These are phyloP conservation scores for Catonia carolina DNA, from an alignment of 2,888 invertebrate genomes.

Conservation along the genomic window DNA sequence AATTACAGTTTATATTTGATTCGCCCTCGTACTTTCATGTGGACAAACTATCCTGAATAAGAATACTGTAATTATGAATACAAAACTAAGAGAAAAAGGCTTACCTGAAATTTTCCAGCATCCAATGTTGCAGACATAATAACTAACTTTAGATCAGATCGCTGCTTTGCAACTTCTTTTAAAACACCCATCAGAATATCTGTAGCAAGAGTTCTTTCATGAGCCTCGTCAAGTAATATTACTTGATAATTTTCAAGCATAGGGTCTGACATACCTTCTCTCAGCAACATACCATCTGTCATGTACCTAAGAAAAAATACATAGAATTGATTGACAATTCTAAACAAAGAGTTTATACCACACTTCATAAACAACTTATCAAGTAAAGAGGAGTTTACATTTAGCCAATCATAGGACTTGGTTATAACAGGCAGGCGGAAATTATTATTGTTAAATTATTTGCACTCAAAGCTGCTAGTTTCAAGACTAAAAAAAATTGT, in stretches of 20 bases:
- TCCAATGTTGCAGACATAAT: slow-evolving; percentile 99
- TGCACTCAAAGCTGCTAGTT: too few species aligned
- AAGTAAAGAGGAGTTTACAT: too few species aligned
- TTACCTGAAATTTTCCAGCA: slow-evolving; percentile 90
- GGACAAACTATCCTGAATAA: too few species aligned
- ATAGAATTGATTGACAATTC: slow-evolving; percentile 3
- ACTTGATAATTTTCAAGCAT: slow-evolving; percentile 95
- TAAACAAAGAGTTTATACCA: neutral
- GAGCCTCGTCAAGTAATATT: slow-evolving; percentile 95
- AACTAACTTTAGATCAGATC: slow-evolving; percentile 89
- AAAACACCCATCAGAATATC: slow-evolving; percentile 98
- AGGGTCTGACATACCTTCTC: slow-evolving; percentile 99
- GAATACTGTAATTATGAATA: too few species aligned
- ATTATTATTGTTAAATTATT: too few species aligned
- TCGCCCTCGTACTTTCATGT: too few species aligned
- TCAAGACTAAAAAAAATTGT: too few species aligned
- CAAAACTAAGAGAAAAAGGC: too few species aligned
- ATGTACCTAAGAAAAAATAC: slow-evolving; percentile 61
- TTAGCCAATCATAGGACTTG: too few species aligned
- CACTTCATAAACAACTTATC: neutral
- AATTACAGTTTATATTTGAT: too few species aligned
- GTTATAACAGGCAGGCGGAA: too few species aligned
- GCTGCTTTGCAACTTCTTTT: slow-evolving; percentile 92
- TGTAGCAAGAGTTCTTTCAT: slow-evolving; percentile 96
- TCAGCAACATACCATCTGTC: slow-evolving; percentile 99